These are phyloP conservation scores for Channa striata DNA, from an alignment of 2,797 vertebrate genomes.

Conservation along the genomic window DNA sequence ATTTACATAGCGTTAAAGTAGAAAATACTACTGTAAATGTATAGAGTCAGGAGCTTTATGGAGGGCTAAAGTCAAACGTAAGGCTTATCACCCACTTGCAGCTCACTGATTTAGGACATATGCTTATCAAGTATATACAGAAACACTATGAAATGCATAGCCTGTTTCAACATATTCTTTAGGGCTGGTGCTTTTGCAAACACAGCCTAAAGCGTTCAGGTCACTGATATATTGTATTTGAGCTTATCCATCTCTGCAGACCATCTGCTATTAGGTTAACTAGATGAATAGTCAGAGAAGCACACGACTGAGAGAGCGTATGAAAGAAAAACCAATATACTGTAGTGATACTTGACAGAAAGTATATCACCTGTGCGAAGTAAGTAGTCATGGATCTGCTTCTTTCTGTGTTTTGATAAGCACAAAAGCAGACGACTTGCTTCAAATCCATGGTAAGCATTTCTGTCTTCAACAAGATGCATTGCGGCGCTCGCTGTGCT, in stretches of 20 bases:
- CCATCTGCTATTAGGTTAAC: conserved; percentile 59
- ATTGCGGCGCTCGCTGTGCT: conserved; percentile 35
- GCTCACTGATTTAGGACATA: conserved; percentile 70
- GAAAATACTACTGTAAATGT: conserved; percentile 66
- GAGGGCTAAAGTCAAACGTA: conserved; percentile 60
- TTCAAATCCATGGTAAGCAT: conserved; percentile 43
- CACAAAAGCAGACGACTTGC: conserved; percentile 50
- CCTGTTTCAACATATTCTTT: conserved; percentile 49
- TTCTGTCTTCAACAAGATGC: conserved; percentile 34
- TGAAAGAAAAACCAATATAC: conserved; percentile 63
- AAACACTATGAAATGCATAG: conserved; percentile 64
- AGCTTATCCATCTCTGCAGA: conserved; percentile 68
- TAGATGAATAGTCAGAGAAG: conserved; percentile 63
- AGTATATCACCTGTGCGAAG: conserved; percentile 55
- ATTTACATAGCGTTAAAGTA: conserved; percentile 51
- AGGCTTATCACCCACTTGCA: conserved; percentile 75
- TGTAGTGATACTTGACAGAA: conserved; percentile 32
- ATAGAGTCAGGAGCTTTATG: conserved; percentile 66
- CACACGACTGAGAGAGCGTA: conserved; percentile 42
- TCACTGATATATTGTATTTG: conserved; percentile 64
- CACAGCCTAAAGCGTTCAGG: conserved; percentile 47
- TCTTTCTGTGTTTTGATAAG: conserved; percentile 1
- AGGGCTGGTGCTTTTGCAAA: conserved; percentile 49
- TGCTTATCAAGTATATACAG: conserved; percentile 73
- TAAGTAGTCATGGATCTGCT: conserved; percentile 38